A percentile compares a stretch with the other conserved stretches of the same genome.
These are phyloP conservation scores for Cabera pusaria DNA, from an alignment of 2,888 invertebrate species.

Conservation along the genomic window DNA sequence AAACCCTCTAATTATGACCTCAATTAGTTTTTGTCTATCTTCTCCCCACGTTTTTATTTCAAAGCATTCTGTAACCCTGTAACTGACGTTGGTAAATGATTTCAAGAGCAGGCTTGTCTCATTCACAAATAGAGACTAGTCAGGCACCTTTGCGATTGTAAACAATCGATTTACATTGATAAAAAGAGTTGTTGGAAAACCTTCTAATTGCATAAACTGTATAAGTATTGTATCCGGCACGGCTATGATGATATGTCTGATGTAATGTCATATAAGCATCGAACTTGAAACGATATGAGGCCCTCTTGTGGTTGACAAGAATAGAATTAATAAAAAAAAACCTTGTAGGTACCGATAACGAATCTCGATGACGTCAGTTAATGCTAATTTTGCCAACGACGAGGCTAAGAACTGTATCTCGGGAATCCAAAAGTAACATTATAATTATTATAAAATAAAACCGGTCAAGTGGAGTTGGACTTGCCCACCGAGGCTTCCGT, in stretches of 20 bases:
- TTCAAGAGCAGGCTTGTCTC: slow-evolving; percentile 15
- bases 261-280: slow-evolving; percentile 51
- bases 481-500: no score
- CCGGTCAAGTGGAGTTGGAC: no score
- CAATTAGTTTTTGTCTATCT: slow-evolving; percentile 22
- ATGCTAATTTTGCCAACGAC: slow-evolving; percentile 21
- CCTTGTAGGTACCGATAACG: slow-evolving; percentile 15
- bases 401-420: slow-evolving; percentile 1
- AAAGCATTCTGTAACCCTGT: slow-evolving; percentile 8
- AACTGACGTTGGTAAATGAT: slow-evolving; percentile 12
- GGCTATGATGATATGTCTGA: slow-evolving; percentile 57
- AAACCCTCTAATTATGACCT: slow-evolving; percentile 26
- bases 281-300: slow-evolving; percentile 34
- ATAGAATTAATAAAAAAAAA: slow-evolving; percentile 17
- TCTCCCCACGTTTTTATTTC: slow-evolving; percentile 10
- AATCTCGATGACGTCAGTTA: slow-evolving; percentile 22
- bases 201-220: slow-evolving; percentile 60
- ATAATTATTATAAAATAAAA: no score
- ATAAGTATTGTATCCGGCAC: slow-evolving; percentile 65
- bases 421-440: background rate
- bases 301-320: slow-evolving; percentile 39
- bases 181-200: slow-evolving; percentile 50
- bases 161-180: slow-evolving; percentile 32
- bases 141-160: slow-evolving; percentile 8
- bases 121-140: slow-evolving; percentile 9